Evolutionary conservation across 1,140 invertebrate genomes (phyloP).

Genomic region (Bradysia coprophila): DNA sequence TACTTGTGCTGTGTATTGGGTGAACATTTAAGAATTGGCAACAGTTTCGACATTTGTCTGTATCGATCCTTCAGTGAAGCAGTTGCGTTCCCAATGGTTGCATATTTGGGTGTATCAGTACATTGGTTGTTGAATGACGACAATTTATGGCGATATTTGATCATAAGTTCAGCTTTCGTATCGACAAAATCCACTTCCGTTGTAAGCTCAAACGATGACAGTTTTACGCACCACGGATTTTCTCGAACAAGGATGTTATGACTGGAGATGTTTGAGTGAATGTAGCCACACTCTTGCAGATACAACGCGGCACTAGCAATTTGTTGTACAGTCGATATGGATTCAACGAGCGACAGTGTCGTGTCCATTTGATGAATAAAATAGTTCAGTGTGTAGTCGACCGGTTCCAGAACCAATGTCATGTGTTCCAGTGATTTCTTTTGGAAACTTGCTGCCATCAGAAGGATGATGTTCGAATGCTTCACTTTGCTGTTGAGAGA

Average conservation of each 20-base stretch:
- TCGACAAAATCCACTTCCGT: too few relatives aligned
- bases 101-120: too few relatives aligned
- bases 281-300: slow-evolving; percentile 3
- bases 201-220: slow-evolving; percentile 5
- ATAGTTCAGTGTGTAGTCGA: neutral
- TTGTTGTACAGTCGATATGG: neutral
- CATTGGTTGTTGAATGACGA: too few relatives aligned
- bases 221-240: neutral
- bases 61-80: too few relatives aligned
- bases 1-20: neutral
- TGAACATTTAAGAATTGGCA: neutral
- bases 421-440: neutral
- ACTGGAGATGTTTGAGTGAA: slow-evolving; percentile 5
- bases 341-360: neutral
- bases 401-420: neutral
- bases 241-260: slow-evolving; percentile 3
- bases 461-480: neutral
- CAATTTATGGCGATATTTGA: too few relatives aligned
- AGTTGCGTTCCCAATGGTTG: too few relatives aligned
- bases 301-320: slow-evolving; percentile 1
- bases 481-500: neutral
- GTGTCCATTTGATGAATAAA: neutral
- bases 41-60: neutral
- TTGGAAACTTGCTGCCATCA: neutral
- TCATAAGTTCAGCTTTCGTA: too few relatives aligned